These are phyloP conservation scores for Henricia sp. DNA, from an alignment of 53 echinoderm and acorn worm genomes.

Conservation along the genomic window DNA sequence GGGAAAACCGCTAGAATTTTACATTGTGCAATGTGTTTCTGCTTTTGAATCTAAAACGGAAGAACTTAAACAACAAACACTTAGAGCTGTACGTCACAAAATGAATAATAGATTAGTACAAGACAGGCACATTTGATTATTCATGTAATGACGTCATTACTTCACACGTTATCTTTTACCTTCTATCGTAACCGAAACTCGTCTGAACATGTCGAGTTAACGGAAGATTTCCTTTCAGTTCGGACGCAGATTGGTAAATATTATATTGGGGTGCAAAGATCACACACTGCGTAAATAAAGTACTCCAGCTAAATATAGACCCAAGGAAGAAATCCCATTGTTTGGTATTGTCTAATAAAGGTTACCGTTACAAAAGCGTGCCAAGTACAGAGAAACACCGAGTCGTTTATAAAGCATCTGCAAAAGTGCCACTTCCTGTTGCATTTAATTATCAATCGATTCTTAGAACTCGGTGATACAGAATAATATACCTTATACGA, in stretches of 20 bases:
- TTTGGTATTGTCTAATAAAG: neutral
- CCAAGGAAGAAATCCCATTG: slow-evolving; percentile 9
- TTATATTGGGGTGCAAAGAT: slow-evolving; percentile 20
- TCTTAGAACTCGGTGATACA: neutral
- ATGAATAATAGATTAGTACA: too few relatives aligned
- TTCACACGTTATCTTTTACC: neutral
- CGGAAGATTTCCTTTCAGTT: neutral
- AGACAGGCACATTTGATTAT: too few relatives aligned
- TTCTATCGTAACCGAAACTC: neutral
- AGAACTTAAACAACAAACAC: neutral
- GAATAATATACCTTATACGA: neutral
- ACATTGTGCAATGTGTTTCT: slow-evolving; percentile 2
- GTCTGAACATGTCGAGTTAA: slow-evolving; percentile 15
- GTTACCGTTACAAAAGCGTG: neutral
- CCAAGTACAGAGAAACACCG: neutral
- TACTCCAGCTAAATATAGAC: slow-evolving; percentile 22
- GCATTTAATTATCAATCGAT: neutral
- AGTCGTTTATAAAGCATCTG: neutral
- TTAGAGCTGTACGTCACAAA: too few relatives aligned
- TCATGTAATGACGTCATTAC: too few relatives aligned
- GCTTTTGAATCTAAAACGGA: neutral
- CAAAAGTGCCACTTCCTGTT: neutral
- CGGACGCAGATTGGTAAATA: slow-evolving; percentile 15
- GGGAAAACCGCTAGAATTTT: neutral
- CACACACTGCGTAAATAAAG: neutral